phyloP scores from a whole-genome alignment of 2,113 vertebrate genomes.

The Mustelus asterias region DNA sequence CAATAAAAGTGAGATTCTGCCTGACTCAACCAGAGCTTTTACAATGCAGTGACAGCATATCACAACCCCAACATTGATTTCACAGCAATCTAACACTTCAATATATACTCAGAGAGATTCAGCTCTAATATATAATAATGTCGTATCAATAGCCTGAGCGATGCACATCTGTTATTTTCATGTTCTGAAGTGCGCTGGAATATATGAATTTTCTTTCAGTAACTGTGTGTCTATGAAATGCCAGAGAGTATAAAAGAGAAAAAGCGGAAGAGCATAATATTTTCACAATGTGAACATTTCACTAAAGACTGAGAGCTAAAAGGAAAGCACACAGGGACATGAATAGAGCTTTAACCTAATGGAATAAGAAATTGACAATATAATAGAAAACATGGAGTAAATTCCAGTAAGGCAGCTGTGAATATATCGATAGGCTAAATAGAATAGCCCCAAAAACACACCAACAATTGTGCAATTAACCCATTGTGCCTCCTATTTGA shows the following conservation, averaged over 20 bases:
- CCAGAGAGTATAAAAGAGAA: background rate
- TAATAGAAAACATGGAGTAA: background rate
- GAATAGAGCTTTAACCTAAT: background rate
- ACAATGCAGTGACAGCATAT: constrained; percentile 5
- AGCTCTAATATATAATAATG: background rate
- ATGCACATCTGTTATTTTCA: background rate
- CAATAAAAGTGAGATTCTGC: background rate
- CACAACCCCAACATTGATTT: constrained; percentile 3
- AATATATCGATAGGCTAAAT: background rate
- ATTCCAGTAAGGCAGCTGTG: background rate
- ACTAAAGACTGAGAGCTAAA: background rate
- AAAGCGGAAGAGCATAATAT: background rate
- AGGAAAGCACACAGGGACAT: background rate
- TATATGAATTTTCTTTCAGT: background rate
- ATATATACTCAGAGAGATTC: constrained; percentile 15
- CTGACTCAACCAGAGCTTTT: background rate
- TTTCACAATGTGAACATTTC: background rate
- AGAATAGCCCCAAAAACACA: background rate
- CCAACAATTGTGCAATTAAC: background rate
- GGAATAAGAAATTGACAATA: background rate
- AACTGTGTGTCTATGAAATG: background rate
- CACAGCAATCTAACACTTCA: constrained; percentile 10
- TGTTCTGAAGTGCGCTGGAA: background rate
- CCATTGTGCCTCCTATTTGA: background rate
- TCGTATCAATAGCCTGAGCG: background rate